These are phyloP conservation scores for Laothoe populi DNA, from an alignment of 2,888 invertebrate species.

Conservation along the genomic window DNA sequence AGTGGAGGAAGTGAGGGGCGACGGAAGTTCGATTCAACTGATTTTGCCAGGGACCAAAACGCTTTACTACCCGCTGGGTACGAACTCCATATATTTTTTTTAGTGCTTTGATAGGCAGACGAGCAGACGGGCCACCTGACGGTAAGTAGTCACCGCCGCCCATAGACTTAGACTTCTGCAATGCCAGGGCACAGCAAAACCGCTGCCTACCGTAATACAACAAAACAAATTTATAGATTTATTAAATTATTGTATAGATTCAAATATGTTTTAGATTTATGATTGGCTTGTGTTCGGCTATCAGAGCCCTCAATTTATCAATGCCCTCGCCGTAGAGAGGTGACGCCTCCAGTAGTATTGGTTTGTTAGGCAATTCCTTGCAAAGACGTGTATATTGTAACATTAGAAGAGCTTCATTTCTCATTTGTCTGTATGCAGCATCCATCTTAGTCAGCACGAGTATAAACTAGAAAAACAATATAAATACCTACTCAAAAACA, in stretches of 20 bases:
- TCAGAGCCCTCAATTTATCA: slow-evolving; percentile 64
- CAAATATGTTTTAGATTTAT: slow-evolving; percentile 8
- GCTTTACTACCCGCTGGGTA: too few relatives aligned
- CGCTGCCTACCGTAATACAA: too few relatives aligned
- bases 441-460: slow-evolving; percentile 93
- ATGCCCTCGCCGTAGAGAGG: slow-evolving; percentile 89
- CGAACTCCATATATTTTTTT: too few relatives aligned
- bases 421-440: slow-evolving; percentile 93
- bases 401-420: slow-evolving; percentile 93
- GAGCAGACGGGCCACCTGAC: too few relatives aligned
- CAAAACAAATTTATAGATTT: background rate
- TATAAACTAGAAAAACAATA: slow-evolving; percentile 79
- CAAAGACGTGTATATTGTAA: slow-evolving; percentile 89
- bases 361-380: slow-evolving; percentile 87
- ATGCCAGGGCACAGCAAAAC: too few relatives aligned
- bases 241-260: background rate
- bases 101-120: too few relatives aligned
- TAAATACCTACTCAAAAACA: background rate
- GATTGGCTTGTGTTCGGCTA: slow-evolving; percentile 22
- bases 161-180: too few relatives aligned
- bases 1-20: too few relatives aligned
- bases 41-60: too few relatives aligned
- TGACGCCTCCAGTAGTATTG: slow-evolving; percentile 90
- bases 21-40: too few relatives aligned
- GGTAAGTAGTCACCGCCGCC: too few relatives aligned